These are phyloP conservation scores for Callipepla californica DNA, from an alignment of 2,113 vertebrate genomes.

Conservation along the genomic window DNA sequence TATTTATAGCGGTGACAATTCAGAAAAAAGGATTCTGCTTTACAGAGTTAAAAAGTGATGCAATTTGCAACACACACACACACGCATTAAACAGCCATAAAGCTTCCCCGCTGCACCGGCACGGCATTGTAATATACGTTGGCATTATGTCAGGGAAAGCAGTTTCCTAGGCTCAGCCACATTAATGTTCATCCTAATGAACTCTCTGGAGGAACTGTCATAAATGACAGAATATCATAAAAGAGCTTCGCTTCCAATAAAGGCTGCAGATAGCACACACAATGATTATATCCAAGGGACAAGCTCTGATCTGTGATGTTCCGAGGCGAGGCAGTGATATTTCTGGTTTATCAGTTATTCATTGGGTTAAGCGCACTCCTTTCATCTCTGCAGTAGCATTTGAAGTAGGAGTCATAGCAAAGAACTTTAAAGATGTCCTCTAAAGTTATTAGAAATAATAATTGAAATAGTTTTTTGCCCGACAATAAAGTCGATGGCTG, in stretches of 20 bases:
- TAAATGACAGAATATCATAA: constrained; percentile 51
- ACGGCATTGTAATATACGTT: neutral
- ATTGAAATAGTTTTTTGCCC: constrained; percentile 51
- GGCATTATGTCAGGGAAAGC: constrained; percentile 47
- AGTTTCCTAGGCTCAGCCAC: constrained; percentile 47
- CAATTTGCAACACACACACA: constrained; percentile 37
- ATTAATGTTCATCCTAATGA: constrained; percentile 69
- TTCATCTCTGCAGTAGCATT: constrained; percentile 61
- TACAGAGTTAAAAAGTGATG: constrained; percentile 3
- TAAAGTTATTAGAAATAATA: constrained; percentile 61
- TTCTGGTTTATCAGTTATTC: constrained; percentile 64
- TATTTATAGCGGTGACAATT: constrained; percentile 41
- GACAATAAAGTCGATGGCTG: constrained; percentile 51
- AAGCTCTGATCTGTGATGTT: constrained; percentile 1
- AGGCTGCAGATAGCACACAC: constrained; percentile 29
- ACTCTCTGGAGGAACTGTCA: constrained; percentile 67
- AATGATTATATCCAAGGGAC: constrained; percentile 23
- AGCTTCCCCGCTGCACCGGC: neutral
- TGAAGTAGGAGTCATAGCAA: constrained; percentile 46
- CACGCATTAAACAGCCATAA: neutral
- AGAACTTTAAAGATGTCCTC: constrained; percentile 47
- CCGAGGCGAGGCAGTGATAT: constrained; percentile 6
- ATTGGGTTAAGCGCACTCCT: constrained; percentile 35
- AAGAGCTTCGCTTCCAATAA: neutral
- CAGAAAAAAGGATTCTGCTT: neutral